Conservation (phyloP, 2,888 invertebrate genomes). For the Andrena dorsata region DNA sequence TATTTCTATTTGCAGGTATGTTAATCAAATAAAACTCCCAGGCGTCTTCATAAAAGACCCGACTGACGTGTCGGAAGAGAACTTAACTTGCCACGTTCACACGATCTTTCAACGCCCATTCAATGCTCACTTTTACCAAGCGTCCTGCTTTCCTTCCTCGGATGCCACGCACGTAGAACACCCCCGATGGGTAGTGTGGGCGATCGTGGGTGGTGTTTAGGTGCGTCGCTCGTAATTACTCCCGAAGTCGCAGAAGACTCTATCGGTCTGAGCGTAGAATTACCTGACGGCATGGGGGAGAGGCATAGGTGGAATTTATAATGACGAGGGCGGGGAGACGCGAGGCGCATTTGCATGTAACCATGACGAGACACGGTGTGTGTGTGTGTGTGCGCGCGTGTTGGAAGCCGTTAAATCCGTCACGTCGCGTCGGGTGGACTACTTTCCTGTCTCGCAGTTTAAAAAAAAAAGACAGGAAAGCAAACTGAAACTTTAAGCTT, state of each 20-base stretch:
- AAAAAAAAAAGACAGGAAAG: not conserved
- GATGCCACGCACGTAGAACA: conserved; percentile 40
- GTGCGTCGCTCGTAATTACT: conserved; percentile 79
- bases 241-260: conserved; percentile 77
- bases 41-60: not conserved
- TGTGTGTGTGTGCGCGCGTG: conserved; percentile 15
- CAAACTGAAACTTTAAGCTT: conserved; percentile 38
- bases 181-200: conserved; percentile 65
- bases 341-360: conserved; percentile 62
- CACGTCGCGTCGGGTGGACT: conserved; percentile 52
- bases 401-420: conserved; percentile 54
- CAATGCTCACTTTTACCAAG: not conserved
- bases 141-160: not conserved
- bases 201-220: conserved; percentile 80
- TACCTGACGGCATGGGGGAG: conserved; percentile 61
- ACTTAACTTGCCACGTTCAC: conserved; percentile 23
- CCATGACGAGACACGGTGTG: conserved; percentile 27
- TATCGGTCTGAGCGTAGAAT: conserved; percentile 77
- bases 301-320: conserved; percentile 73
- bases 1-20: not conserved
- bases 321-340: conserved; percentile 47
- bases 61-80: not conserved
- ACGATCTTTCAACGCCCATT: conserved; percentile 25
- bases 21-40: not conserved
- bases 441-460: conserved; percentile 53